Conservation (phyloP, 2,888 invertebrate genomes). For the Xestia rhomboidea region DNA sequence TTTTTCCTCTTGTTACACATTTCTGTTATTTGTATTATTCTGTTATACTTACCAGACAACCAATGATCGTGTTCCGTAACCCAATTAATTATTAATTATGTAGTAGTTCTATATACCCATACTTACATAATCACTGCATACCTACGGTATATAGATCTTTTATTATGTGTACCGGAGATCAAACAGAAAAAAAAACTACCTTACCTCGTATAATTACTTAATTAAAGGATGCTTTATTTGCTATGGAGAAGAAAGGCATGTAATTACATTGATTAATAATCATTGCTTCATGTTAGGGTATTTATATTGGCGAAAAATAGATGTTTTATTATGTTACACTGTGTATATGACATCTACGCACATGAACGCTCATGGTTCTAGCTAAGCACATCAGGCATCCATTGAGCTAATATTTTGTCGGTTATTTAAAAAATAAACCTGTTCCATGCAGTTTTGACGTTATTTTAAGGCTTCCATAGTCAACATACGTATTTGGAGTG, state of each 20-base stretch:
- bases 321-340: no score
- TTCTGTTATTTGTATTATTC: neutral
- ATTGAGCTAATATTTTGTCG: neutral
- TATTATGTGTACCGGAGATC: slow-evolving; percentile 12
- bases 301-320: neutral
- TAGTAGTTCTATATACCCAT: neutral
- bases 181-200: slow-evolving; percentile 27
- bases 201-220: slow-evolving; percentile 42
- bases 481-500: no score
- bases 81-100: neutral
- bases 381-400: neutral
- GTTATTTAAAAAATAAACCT: no score
- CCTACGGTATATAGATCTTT: slow-evolving; percentile 1
- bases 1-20: neutral
- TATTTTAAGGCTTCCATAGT: no score
- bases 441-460: no score
- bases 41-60: neutral
- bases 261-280: slow-evolving; percentile 50
- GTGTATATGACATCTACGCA: no score
- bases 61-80: neutral
- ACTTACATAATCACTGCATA: neutral
- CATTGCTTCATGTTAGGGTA: slow-evolving; percentile 8
- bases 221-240: slow-evolving; percentile 40
- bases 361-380: neutral
- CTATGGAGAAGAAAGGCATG: slow-evolving; percentile 13